Evolutionary conservation across 2,888 invertebrate species (phyloP).

Genomic region (Pheosia gnoma): DNA sequence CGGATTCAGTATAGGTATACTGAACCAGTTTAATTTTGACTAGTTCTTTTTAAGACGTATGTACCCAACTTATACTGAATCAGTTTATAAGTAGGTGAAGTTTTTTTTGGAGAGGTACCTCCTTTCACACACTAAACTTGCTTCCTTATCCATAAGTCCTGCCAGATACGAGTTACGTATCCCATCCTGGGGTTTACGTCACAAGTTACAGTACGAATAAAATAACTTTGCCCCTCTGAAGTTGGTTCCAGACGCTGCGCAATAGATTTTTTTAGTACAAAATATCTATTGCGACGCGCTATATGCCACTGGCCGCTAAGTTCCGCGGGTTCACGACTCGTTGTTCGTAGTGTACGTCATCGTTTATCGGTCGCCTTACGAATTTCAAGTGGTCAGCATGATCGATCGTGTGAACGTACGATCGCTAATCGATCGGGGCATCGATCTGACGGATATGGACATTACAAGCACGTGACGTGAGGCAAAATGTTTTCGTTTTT

Average conservation of each 20-base stretch:
- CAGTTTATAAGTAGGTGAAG: too few relatives aligned
- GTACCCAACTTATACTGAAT: too few relatives aligned
- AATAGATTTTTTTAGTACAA: too few relatives aligned
- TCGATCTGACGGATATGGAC: conserved; percentile 26
- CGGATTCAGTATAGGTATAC: too few relatives aligned
- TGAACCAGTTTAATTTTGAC: too few relatives aligned
- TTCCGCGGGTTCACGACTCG: too few relatives aligned
- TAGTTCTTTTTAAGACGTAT: too few relatives aligned
- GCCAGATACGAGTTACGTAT: background rate
- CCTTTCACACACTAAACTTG: background rate
- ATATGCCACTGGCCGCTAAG: too few relatives aligned
- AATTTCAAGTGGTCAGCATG: conserved; percentile 20
- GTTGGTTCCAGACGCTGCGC: too few relatives aligned
- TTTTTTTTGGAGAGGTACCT: background rate
- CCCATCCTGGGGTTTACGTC: conserved; percentile 6
- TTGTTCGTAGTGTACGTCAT: conserved; percentile 12
- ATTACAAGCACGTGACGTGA: conserved; percentile 19
- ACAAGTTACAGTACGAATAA: background rate
- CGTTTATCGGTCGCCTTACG: conserved; percentile 7
- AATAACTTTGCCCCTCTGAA: too few relatives aligned
- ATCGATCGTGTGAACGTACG: conserved; percentile 31
- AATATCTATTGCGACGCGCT: too few relatives aligned
- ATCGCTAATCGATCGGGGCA: conserved; percentile 22
- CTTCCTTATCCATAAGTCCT: conserved; percentile 1
- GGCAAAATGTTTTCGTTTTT: conserved; percentile 25